phyloP scores from a whole-genome alignment of 2,113 vertebrate genomes.

The Dermatemys mawii region DNA sequence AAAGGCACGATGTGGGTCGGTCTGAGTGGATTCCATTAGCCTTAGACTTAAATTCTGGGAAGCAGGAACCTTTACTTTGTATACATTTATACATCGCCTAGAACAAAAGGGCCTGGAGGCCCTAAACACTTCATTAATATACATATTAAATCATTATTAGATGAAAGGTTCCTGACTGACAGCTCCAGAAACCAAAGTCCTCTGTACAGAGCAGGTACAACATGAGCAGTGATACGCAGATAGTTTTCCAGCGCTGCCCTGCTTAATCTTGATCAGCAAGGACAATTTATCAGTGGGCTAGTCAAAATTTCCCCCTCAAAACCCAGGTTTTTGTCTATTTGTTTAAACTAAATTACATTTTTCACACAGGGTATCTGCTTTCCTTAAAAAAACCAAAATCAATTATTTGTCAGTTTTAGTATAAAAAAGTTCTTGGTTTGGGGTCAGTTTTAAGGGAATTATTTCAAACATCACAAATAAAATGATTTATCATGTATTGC shows the following conservation, averaged over 20 bases:
- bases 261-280: not conserved
- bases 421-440: not conserved
- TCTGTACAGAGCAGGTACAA: accelerated
- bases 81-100: not conserved
- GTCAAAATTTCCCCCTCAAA: not conserved
- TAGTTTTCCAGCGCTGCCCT: not conserved
- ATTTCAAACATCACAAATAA: not conserved
- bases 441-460: not conserved
- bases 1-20: too few species aligned
- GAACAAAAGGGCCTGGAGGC: not conserved
- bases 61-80: not conserved
- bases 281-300: not conserved
- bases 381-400: not conserved
- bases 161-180: not conserved
- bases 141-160: not conserved
- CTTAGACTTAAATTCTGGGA: not conserved
- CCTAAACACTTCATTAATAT: not conserved
- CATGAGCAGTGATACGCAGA: not conserved
- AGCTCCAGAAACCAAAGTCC: not conserved
- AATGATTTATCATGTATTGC: accelerated
- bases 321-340: not conserved
- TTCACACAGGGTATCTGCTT: not conserved
- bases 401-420: not conserved
- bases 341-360: not conserved
- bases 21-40: not conserved